Evolutionary conservation across 2,797 vertebrate genomes (phyloP), one percentile per base, ranked within the genome.

Genomic region (Typhlichthys eigenmanni): DNA sequence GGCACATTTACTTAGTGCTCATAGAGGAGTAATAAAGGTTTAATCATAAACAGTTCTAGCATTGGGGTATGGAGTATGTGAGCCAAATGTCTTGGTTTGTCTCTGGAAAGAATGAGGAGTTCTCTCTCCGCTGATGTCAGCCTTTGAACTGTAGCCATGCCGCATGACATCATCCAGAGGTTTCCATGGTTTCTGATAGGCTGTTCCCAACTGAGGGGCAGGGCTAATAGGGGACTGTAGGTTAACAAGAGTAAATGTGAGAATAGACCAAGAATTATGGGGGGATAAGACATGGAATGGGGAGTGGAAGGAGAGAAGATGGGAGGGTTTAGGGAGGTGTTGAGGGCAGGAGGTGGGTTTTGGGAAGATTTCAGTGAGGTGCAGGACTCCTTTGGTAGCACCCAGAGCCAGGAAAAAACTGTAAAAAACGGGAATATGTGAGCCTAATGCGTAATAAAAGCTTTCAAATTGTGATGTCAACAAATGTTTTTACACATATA

Each of bases 71-170:
- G 12, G 55, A 67, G 1, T 1, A 74, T 80, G 46, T 66, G 66
- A 63, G 2, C 66, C 58, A n/a, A 9, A 10, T 61, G 2, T 13
- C 78, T 51, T 66, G 69, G 87, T 88, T 78, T 70, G 70, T 83
- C 82, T 76, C 69, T 92, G 92, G 93, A 93, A 93, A 94, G 74
- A 86, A 75, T 93, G 91, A 94, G 87, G 74, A 75, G 72, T 69
- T 84, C 76, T 74, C 84, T 79, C 83, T 79, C 80, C 71, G 6
- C 66, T 91, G 92, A 92, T 71, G 87, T 92, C 78, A 84, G 83
- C 65, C 55, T 79, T 91, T 88, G 88, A 87, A 89, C 77, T 8
- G 72, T 34, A 64, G 76, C 76, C 55, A 13, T 60, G 73, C 83
- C 74, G 8, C 4, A 77, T 92, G 91, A 93, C 84, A 75, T 91